These are phyloP conservation scores for Caiman crocodilus DNA, from an alignment of 2,797 vertebrate genomes.

Conservation along the genomic window DNA sequence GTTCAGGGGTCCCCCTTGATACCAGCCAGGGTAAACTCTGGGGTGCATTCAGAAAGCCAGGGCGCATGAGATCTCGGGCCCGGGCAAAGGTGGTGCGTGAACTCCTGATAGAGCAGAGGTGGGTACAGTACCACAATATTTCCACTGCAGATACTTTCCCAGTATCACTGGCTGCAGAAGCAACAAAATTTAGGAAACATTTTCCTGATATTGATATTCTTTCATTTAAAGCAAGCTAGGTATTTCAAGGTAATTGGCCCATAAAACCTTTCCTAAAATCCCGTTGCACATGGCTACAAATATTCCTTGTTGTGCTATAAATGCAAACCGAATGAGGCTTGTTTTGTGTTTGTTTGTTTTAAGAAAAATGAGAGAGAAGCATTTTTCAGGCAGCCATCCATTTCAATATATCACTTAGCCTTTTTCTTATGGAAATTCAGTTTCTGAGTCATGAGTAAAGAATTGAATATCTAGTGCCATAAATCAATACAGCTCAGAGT, in stretches of 20 bases:
- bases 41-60: no score
- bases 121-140: background rate
- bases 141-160: background rate
- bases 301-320: background rate
- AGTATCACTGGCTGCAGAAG: background rate
- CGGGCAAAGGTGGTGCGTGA: no score
- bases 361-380: background rate
- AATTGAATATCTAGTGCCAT: background rate
- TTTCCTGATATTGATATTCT: constrained; percentile 28
- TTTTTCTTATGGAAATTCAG: background rate
- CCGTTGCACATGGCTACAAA: background rate
- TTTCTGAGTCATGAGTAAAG: background rate
- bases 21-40: no score
- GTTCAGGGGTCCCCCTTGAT: no score
- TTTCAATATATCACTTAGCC: background rate
- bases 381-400: background rate
- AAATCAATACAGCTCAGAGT: background rate
- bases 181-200: constrained; percentile 28
- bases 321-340: background rate
- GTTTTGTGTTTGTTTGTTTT: background rate
- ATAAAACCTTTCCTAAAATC: background rate
- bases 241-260: constrained; percentile 18
- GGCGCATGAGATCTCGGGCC: no score
- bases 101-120: no score
- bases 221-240: constrained; percentile 17